These are phyloP conservation scores for Fistularia tabacaria DNA, from an alignment of 2,797 vertebrate species.

Conservation along the genomic window DNA sequence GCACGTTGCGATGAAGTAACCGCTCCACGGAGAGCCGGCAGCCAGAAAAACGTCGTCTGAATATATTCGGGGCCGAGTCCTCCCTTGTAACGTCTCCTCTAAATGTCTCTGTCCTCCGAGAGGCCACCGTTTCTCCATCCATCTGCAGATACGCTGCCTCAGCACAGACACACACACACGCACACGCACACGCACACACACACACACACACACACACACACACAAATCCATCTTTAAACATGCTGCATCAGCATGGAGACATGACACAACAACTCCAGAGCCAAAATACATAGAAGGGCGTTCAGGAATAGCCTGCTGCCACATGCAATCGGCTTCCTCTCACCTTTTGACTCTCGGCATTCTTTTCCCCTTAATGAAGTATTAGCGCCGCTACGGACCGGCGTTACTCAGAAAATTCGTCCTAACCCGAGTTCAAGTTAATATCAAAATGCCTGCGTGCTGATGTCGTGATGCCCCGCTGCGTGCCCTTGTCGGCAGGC, in stretches of 20 bases:
- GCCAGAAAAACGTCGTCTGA: slow-evolving; percentile 41
- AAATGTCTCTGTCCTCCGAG: slow-evolving; percentile 66
- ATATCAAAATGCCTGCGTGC: slow-evolving; percentile 47
- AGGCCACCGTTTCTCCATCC: slow-evolving; percentile 60
- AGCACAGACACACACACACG: slow-evolving; percentile 39
- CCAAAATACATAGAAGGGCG: slow-evolving; percentile 60
- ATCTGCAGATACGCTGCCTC: slow-evolving; percentile 66
- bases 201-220: slow-evolving; percentile 23
- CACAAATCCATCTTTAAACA: slow-evolving; percentile 60
- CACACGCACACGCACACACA: slow-evolving; percentile 11
- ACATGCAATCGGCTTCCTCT: slow-evolving; percentile 14
- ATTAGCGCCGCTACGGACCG: background rate
- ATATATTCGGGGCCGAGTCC: slow-evolving; percentile 23
- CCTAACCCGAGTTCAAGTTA: slow-evolving; percentile 37
- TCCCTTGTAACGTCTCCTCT: slow-evolving; percentile 53
- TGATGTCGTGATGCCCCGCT: slow-evolving; percentile 51
- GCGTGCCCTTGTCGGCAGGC: slow-evolving; percentile 32
- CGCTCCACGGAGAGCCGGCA: slow-evolving; percentile 36
- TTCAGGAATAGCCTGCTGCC: slow-evolving; percentile 39
- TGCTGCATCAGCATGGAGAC: slow-evolving; percentile 66
- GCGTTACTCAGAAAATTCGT: background rate
- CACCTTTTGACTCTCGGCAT: slow-evolving; percentile 21
- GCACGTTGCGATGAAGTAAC: slow-evolving; percentile 29
- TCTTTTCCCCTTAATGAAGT: background rate
- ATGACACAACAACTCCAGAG: slow-evolving; percentile 60